Conservation (phyloP, 2,797 vertebrate genomes). For the Scolopax bukidnonensis region DNA sequence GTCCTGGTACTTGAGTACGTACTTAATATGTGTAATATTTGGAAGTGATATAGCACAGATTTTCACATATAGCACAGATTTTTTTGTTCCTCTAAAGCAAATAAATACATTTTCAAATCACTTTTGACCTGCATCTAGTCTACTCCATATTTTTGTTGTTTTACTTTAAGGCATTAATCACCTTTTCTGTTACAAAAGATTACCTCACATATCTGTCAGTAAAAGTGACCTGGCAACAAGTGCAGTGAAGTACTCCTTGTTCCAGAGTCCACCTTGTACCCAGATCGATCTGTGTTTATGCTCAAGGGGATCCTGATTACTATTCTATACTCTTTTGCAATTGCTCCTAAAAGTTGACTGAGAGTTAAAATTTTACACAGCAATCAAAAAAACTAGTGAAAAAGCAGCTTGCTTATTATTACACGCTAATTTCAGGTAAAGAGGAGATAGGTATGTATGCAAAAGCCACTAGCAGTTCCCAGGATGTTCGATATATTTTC, state of each 20-base stretch:
- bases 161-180: background rate
- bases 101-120: background rate
- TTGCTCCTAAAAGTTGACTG: background rate
- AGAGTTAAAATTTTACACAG: background rate
- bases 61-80: background rate
- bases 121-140: background rate
- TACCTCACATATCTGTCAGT: background rate
- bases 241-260: background rate
- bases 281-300: background rate
- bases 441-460: background rate
- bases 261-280: background rate
- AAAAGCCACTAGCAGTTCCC: background rate
- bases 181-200: background rate
- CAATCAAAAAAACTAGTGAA: background rate
- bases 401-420: background rate
- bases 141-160: background rate
- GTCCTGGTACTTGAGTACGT: background rate
- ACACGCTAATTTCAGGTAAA: background rate
- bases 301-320: background rate
- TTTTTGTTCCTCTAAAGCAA: background rate
- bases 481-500: background rate
- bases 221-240: background rate
- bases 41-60: background rate
- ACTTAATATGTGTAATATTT: background rate
- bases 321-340: background rate